These are phyloP conservation scores for Galeopsomyia nigrocyanea DNA, from an alignment of 2,888 invertebrate genomes.

Conservation along the genomic window DNA sequence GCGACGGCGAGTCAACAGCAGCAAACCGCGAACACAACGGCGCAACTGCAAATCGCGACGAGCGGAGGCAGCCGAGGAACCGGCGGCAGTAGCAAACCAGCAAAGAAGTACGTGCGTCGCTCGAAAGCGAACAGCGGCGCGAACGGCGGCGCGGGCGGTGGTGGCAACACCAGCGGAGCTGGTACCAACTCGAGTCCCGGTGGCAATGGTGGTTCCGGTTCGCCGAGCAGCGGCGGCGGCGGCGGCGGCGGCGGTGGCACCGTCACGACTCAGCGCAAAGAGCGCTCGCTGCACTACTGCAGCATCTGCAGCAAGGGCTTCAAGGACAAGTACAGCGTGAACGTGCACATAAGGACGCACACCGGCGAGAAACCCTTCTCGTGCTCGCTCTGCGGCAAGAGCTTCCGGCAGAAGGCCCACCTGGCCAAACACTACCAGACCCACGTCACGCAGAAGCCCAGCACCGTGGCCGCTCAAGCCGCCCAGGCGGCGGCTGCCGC, in stretches of 20 bases:
- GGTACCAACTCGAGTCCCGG: slow-evolving; percentile 2
- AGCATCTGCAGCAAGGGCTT: slow-evolving; percentile 94
- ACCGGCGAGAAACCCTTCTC: slow-evolving; percentile 98
- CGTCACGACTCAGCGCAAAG: slow-evolving; percentile 81
- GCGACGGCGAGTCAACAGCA: slow-evolving; percentile 60
- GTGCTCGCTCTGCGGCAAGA: slow-evolving; percentile 93
- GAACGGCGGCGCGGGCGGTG: slow-evolving; percentile 51
- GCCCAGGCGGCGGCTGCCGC: slow-evolving; percentile 24
- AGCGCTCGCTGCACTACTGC: slow-evolving; percentile 91
- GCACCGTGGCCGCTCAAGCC: slow-evolving; percentile 34
- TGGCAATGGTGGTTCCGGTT: slow-evolving; percentile 60
- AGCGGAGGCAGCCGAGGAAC: slow-evolving; percentile 67
- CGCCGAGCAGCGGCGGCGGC: slow-evolving; percentile 62
- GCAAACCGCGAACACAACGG: slow-evolving; percentile 16
- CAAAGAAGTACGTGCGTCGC: slow-evolving; percentile 81
- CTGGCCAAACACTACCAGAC: slow-evolving; percentile 94
- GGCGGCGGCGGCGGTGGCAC: slow-evolving; percentile 56
- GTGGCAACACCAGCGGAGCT: slow-evolving; percentile 37
- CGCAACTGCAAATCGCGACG: slow-evolving; percentile 68
- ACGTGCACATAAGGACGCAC: slow-evolving; percentile 97
- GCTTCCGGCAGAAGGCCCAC: slow-evolving; percentile 92
- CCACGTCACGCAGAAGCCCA: slow-evolving; percentile 85
- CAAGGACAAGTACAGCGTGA: slow-evolving; percentile 97
- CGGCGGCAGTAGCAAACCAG: slow-evolving; percentile 70
- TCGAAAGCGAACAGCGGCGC: slow-evolving; percentile 63